Conservation (phyloP, 2,113 vertebrate species). For the Parus major region DNA sequence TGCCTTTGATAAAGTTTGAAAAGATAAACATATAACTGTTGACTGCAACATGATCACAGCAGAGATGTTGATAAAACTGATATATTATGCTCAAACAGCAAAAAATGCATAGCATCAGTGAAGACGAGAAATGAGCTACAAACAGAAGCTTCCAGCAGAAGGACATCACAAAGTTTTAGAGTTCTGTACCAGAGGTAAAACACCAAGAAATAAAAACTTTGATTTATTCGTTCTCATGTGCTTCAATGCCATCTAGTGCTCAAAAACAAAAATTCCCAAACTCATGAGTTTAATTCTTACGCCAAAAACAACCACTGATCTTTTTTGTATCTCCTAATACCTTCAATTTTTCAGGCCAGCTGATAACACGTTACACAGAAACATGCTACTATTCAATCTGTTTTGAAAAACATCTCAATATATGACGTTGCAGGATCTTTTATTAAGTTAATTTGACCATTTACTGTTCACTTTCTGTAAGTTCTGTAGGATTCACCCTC, state of each 20-base stretch:
- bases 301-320: background rate
- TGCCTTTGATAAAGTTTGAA: background rate
- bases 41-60: background rate
- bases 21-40: background rate
- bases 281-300: background rate
- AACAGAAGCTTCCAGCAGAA: background rate
- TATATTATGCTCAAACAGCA: background rate
- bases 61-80: background rate
- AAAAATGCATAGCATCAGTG: background rate
- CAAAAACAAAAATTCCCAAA: background rate
- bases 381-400: background rate
- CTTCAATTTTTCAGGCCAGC: background rate
- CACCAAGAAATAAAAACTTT: background rate
- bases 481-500: background rate
- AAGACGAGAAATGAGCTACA: background rate
- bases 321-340: background rate
- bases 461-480: background rate
- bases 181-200: background rate
- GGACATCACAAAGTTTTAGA: background rate
- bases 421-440: background rate
- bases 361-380: background rate
- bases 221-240: background rate
- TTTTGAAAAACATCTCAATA: background rate
- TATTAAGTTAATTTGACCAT: background rate
- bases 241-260: constrained; percentile 54